phyloP scores from a whole-genome alignment of 1,140 invertebrate genomes.

The Cephus cinctus region DNA sequence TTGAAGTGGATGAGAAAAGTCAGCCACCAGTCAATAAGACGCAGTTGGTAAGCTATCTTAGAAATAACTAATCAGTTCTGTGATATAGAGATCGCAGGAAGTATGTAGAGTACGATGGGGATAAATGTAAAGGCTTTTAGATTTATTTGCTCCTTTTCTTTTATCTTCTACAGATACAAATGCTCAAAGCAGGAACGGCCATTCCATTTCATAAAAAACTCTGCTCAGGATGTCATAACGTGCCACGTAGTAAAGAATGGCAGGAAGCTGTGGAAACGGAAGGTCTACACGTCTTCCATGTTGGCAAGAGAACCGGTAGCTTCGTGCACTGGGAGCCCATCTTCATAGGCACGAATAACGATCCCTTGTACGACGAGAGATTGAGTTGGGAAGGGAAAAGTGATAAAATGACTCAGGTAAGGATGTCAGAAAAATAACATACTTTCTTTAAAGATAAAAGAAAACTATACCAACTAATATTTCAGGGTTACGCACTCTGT shows the following conservation, averaged over 20 bases:
- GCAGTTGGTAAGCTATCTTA: slow-evolving; percentile 61
- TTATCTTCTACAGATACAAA: slow-evolving; percentile 58
- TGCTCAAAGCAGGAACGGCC: slow-evolving; percentile 74
- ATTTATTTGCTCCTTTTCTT: slow-evolving; percentile 3
- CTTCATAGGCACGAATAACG: slow-evolving; percentile 81
- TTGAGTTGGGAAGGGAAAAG: slow-evolving; percentile 88
- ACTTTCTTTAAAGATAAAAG: slow-evolving; percentile 1
- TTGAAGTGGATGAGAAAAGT: slow-evolving; percentile 75
- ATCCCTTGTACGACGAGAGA: slow-evolving; percentile 86
- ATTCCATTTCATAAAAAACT: slow-evolving; percentile 91
- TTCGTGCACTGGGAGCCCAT: slow-evolving; percentile 89
- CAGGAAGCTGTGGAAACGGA: slow-evolving; percentile 67
- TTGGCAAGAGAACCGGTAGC: slow-evolving; percentile 76
- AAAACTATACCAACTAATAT: slow-evolving; percentile 19
- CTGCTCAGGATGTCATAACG: slow-evolving; percentile 84
- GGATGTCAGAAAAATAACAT: slow-evolving; percentile 2
- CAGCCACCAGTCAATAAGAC: slow-evolving; percentile 74
- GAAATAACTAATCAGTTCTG: no score
- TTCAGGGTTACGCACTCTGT: slow-evolving; percentile 82
- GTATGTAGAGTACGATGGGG: no score
- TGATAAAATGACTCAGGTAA: slow-evolving; percentile 92
- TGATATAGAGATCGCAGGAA: no score
- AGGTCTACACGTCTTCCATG: slow-evolving; percentile 77
- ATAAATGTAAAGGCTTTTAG: no score
- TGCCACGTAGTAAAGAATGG: slow-evolving; percentile 84